Percentiles rank a stretch among this genome's conserved stretches.
phyloP scores from a whole-genome alignment of 2,113 vertebrate genomes.

The Vicugna pacos region DNA sequence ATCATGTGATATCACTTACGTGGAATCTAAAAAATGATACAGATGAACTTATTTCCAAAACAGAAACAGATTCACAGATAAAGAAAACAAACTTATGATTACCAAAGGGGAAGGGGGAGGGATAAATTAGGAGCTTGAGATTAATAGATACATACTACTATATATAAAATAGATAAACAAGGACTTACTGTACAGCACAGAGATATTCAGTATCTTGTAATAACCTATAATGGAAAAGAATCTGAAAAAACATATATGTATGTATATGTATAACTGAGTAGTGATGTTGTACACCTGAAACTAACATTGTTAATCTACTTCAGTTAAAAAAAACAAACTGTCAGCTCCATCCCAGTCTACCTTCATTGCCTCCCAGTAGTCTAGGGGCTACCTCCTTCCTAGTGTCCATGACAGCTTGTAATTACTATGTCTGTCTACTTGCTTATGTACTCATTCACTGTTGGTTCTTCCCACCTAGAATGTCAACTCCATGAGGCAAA shows the following conservation, averaged over 20 bases:
- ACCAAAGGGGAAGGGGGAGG: neutral
- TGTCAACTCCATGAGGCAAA: neutral
- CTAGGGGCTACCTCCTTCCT: neutral
- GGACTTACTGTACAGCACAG: neutral
- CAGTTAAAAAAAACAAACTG: neutral
- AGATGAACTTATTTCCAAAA: neutral
- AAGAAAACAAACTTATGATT: neutral
- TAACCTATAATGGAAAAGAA: neutral
- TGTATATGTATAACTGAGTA: neutral
- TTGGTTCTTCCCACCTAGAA: neutral
- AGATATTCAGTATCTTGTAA: neutral
- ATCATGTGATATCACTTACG: neutral
- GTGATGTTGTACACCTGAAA: neutral
- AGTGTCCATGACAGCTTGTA: neutral
- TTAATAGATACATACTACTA: neutral
- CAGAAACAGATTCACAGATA: neutral
- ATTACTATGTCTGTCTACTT: neutral
- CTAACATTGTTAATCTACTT: neutral
- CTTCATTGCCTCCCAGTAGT: neutral
- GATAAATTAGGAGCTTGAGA: neutral
- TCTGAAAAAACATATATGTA: neutral
- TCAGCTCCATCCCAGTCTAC: too few relatives aligned
- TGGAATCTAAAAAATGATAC: neutral
- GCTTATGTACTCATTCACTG: fast-evolving
- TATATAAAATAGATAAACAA: neutral